A percentile compares a stretch with the other conserved stretches of the same genome.
phyloP scores from a whole-genome alignment of 2,888 invertebrate genomes.

The Myopa testacea region DNA sequence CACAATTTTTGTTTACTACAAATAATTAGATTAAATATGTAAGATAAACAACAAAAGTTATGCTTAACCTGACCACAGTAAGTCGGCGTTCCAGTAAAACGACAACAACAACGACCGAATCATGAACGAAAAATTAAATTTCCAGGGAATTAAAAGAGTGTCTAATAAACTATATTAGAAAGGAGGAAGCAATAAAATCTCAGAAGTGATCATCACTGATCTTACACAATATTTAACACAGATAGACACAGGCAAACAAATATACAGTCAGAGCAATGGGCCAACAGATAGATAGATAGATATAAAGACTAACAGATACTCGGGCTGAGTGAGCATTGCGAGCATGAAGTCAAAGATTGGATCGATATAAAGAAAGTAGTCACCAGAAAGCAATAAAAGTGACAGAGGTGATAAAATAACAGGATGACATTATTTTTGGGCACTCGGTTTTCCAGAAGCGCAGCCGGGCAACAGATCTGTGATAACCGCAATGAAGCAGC shows the following conservation, averaged over 20 bases:
- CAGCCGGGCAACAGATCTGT: background rate
- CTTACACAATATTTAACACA: constrained; percentile 48
- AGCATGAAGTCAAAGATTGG: constrained; percentile 46
- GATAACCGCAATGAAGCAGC: background rate
- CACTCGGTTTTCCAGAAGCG: constrained; percentile 35
- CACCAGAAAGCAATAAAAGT: constrained; percentile 48
- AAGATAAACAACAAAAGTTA: background rate
- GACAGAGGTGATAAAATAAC: constrained; percentile 62
- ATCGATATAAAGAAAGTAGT: constrained; percentile 1
- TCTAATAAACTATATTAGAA: constrained; percentile 29
- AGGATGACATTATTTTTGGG: constrained; percentile 59
- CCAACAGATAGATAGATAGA: too few relatives aligned
- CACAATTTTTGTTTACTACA: too few relatives aligned
- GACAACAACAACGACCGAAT: background rate
- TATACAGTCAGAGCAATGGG: too few relatives aligned
- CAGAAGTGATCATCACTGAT: constrained; percentile 53
- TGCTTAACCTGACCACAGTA: background rate
- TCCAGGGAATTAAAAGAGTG: constrained; percentile 17
- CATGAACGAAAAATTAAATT: background rate
- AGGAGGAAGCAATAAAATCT: constrained; percentile 62
- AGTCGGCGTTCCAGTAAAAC: background rate
- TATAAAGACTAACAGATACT: too few relatives aligned
- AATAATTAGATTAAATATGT: too few relatives aligned
- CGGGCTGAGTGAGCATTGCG: background rate
- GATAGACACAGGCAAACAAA: background rate